A percentile compares a stretch with the other conserved stretches of the same genome.
Evolutionary conservation across 92 coral and sea anemone genomes (phyloP).

Genomic region (Blastomussa wellsi): DNA sequence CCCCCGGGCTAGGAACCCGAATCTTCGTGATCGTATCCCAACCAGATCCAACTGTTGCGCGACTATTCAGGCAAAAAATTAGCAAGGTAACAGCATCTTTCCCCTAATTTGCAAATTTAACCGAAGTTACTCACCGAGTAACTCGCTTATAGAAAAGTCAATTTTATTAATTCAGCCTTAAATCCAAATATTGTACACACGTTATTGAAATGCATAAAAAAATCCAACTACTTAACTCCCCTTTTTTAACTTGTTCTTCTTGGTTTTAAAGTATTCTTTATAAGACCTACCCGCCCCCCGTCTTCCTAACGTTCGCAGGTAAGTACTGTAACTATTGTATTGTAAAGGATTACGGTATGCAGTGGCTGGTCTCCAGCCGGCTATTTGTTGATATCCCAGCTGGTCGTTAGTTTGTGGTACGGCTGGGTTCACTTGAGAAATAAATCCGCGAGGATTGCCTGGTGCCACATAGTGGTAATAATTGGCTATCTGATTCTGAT

Average conservation of each 20-base stretch:
- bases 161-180: background rate
- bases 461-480: slow-evolving; percentile 33
- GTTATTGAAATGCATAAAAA: slow-evolving; percentile 3
- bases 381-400: slow-evolving; percentile 31
- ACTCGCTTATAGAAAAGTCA: background rate
- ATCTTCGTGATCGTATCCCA: no score
- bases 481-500: slow-evolving; percentile 47
- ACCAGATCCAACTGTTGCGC: background rate
- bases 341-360: slow-evolving; percentile 40
- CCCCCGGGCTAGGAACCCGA: no score
- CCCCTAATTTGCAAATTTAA: background rate
- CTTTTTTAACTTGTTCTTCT: slow-evolving; percentile 41
- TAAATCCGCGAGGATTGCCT: slow-evolving; percentile 5
- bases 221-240: slow-evolving; percentile 4
- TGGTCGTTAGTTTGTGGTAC: slow-evolving; percentile 29
- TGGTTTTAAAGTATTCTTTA: slow-evolving; percentile 32
- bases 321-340: slow-evolving; percentile 45
- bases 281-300: slow-evolving; percentile 54
- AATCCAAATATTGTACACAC: slow-evolving; percentile 29
- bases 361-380: slow-evolving; percentile 48
- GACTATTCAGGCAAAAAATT: background rate
- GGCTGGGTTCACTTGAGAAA: slow-evolving; percentile 32
- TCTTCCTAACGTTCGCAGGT: slow-evolving; percentile 80
- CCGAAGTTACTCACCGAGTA: background rate
- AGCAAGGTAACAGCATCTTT: background rate